Conservation (phyloP, 2,888 invertebrate species). For the Conchocele bisecta region DNA sequence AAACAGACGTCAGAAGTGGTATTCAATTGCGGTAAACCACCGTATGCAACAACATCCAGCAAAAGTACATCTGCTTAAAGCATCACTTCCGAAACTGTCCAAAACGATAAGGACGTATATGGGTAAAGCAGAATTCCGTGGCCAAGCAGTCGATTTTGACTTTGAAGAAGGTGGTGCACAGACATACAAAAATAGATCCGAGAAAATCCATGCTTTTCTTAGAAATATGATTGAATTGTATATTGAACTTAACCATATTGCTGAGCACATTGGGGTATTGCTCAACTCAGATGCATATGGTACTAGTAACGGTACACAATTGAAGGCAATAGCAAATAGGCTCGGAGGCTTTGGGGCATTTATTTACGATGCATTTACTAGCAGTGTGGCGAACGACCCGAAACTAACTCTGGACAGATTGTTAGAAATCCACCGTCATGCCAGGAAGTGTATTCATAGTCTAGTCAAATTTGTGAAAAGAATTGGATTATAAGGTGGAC, state of each 20-base stretch:
- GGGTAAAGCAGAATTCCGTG: conserved; percentile 4
- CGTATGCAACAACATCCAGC: conserved; percentile 37
- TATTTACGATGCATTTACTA: no score
- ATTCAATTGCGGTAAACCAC: conserved; percentile 46
- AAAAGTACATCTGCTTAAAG: conserved; percentile 22
- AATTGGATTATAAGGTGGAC: no score
- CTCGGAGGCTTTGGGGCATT: no score
- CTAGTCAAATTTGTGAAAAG: no score
- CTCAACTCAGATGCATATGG: conserved; percentile 23
- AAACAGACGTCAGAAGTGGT: conserved; percentile 26
- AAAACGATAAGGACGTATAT: conserved; percentile 30
- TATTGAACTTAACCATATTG: conserved; percentile 55
- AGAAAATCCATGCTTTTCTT: conserved; percentile 40
- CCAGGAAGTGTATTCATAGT: no score
- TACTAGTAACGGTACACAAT: no score
- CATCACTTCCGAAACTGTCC: conserved; percentile 19
- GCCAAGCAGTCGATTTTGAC: conserved; percentile 15
- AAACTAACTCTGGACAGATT: no score
- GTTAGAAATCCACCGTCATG: no score
- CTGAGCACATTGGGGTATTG: conserved; percentile 59
- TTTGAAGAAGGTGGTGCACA: conserved; percentile 10
- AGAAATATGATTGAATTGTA: conserved; percentile 52
- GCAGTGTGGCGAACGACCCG: no score
- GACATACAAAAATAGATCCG: conserved; percentile 17
- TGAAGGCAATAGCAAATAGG: no score